These are phyloP conservation scores for Meloe dianella DNA, from an alignment of 2,888 invertebrate genomes.

Conservation along the genomic window DNA sequence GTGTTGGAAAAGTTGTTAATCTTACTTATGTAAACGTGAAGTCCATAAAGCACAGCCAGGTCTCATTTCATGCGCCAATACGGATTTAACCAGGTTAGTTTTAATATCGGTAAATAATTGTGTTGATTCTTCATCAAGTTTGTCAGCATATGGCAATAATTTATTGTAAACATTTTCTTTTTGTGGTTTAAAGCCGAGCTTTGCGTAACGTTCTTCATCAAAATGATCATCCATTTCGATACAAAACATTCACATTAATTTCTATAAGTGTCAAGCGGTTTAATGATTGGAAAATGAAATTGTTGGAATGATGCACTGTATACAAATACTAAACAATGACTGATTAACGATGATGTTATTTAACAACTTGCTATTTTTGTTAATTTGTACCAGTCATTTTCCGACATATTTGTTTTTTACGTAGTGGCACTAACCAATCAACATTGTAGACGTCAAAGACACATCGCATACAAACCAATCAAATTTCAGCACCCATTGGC, in stretches of 20 bases:
- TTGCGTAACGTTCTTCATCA: slow-evolving; percentile 46
- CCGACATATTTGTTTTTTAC: slow-evolving; percentile 47
- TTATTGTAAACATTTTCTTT: slow-evolving; percentile 75
- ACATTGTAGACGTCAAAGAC: slow-evolving; percentile 36
- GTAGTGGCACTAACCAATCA: slow-evolving; percentile 47
- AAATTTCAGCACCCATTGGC: slow-evolving; percentile 19
- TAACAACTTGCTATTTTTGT: slow-evolving; percentile 50
- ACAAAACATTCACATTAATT: not conserved
- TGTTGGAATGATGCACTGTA: not conserved
- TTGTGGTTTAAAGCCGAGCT: slow-evolving; percentile 74
- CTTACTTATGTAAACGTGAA: slow-evolving; percentile 77
- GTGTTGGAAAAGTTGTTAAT: slow-evolving; percentile 29
- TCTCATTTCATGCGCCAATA: slow-evolving; percentile 80
- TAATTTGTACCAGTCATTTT: slow-evolving; percentile 51
- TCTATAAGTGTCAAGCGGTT: too few relatives aligned
- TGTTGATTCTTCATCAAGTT: slow-evolving; percentile 76
- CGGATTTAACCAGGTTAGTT: slow-evolving; percentile 76
- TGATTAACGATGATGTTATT: slow-evolving; percentile 35
- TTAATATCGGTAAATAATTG: slow-evolving; percentile 76
- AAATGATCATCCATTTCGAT: slow-evolving; percentile 44
- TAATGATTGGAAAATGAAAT: not conserved
- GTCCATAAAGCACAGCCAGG: slow-evolving; percentile 80
- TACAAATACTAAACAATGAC: slow-evolving; percentile 16
- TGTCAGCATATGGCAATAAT: slow-evolving; percentile 75
- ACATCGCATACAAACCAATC: slow-evolving; percentile 46